Percentiles rank a stretch among this genome's conserved stretches.
Evolutionary conservation across 2,797 vertebrate species (phyloP).

Genomic region (Brotula barbata): DNA sequence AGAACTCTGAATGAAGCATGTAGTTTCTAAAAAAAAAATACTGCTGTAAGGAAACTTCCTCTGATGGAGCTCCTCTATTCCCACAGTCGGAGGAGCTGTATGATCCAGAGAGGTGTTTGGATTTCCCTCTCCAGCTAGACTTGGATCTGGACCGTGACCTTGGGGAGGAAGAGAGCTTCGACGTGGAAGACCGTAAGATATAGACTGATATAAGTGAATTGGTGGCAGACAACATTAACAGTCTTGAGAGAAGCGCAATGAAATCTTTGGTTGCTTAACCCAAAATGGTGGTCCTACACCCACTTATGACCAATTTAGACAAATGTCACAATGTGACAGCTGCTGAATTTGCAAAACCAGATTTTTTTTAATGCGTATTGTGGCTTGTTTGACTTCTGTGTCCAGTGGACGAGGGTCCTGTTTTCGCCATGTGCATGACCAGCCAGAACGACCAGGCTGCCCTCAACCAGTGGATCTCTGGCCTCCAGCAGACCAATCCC

Average conservation of each 20-base stretch:
- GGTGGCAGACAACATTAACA: no score
- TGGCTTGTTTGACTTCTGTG: constrained; percentile 22
- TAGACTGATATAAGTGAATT: no score
- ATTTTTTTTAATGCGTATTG: neutral
- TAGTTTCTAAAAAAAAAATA: no score
- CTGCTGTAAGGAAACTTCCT: no score
- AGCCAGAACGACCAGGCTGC: constrained; percentile 81
- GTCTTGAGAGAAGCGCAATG: no score
- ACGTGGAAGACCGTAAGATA: constrained; percentile 83
- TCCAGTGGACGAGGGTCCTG: constrained; percentile 85
- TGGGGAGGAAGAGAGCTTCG: constrained; percentile 81
- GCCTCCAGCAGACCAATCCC: constrained; percentile 86
- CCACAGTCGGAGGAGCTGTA: constrained; percentile 74
- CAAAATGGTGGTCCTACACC: no score
- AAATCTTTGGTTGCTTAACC: no score
- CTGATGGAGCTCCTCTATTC: no score
- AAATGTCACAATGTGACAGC: no score
- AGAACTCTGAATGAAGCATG: no score
- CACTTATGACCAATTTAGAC: no score
- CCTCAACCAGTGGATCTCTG: constrained; percentile 86
- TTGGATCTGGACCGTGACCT: constrained; percentile 80
- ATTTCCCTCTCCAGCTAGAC: constrained; percentile 83
- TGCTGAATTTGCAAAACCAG: neutral
- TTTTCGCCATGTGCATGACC: constrained; percentile 89
- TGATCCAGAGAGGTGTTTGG: constrained; percentile 84